phyloP scores from a whole-genome alignment of 2,888 invertebrate genomes.

The Drosophila neotestacea region DNA sequence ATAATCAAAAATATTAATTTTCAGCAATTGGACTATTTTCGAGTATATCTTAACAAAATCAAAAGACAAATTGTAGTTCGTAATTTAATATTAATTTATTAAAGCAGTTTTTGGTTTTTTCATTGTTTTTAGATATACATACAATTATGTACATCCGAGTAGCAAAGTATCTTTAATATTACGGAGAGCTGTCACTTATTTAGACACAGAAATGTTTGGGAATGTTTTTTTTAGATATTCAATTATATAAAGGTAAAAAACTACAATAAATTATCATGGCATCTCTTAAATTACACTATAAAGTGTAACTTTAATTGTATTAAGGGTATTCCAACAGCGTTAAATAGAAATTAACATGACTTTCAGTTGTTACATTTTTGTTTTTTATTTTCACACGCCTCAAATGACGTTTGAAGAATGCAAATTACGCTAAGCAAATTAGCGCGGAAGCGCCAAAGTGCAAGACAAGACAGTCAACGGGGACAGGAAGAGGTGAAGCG shows the following conservation, averaged over 20 bases:
- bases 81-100: too few species aligned
- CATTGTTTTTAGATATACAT: too few species aligned
- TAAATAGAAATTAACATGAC: conserved; percentile 11
- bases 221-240: neutral
- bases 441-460: conserved; percentile 72
- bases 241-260: neutral
- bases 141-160: too few species aligned
- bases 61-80: too few species aligned
- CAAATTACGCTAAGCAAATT: conserved; percentile 76
- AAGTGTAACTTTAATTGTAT: conserved; percentile 5
- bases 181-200: neutral
- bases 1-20: too few species aligned
- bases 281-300: conserved; percentile 13
- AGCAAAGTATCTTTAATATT: too few species aligned
- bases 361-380: conserved; percentile 10
- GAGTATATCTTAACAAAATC: too few species aligned
- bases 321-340: conserved; percentile 35
- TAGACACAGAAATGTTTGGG: neutral
- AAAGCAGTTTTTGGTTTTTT: too few species aligned
- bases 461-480: conserved; percentile 36
- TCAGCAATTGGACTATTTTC: too few species aligned
- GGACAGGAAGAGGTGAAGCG: neutral
- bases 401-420: conserved; percentile 70
- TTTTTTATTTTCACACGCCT: conserved; percentile 54
- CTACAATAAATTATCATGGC: neutral